Evolutionary conservation across 2,888 invertebrate species (phyloP), one percentile per base, ranked within the genome.

Genomic region (Crepidodera aurea): DNA sequence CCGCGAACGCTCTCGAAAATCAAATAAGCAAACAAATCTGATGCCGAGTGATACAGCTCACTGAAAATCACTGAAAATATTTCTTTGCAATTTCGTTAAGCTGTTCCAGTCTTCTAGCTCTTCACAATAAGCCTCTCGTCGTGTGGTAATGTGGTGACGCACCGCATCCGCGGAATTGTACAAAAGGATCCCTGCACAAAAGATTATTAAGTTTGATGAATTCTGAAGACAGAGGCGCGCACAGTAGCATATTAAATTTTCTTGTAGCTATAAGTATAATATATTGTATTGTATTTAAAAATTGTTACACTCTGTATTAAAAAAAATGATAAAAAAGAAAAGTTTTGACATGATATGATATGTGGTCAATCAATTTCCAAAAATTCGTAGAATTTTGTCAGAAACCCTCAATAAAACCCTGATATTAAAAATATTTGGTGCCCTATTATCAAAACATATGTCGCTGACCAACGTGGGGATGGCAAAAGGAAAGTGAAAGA

Each of bases 201-300:
- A 79, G 80, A 81, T 81, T 81, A 80, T 80, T 80, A 80, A 80
- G 79, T 80, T 80, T 80, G 79, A 79, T 78, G 80, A 79, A 76
- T 66, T 59, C 51, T 51, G 58, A 57, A 42, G 46, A 16, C 64
- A 58, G 62, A n/a, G 67, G 60, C 51, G 62, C 37, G 19, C 7
- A 13, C 27, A n/a, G n/a, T n/a, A 18, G 56, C 22, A 13, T 40
- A 13, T 44, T 18, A 22, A n/a, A n/a, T n/a, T n/a, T n/a, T n/a
- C n/a, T n/a, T n/a, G n/a, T n/a, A n/a, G n/a, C n/a, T n/a, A n/a
- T n/a, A n/a, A n/a, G n/a, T n/a, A n/a, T n/a, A n/a, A n/a, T n/a
- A n/a, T n/a, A n/a, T n/a, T n/a, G n/a, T n/a, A n/a, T n/a, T n/a
- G n/a, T n/a, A n/a, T n/a, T n/a, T n/a, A n/a, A n/a, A n/a, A n/a